Conservation (phyloP, 2,888 invertebrate genomes). For the Acanthosoma haemorrhoidale region DNA sequence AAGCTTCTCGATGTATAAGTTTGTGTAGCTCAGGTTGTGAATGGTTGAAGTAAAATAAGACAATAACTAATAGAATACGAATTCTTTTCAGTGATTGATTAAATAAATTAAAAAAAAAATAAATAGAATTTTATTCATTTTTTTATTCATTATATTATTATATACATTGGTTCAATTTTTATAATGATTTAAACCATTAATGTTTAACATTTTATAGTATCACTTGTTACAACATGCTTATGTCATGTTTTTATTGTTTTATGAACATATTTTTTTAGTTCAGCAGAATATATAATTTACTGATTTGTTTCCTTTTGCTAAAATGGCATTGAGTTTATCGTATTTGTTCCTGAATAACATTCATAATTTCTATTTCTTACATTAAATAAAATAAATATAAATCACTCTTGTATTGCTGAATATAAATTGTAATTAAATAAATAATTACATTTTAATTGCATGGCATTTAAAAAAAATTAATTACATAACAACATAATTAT, state of each 20-base stretch:
- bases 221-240: neutral
- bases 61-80: too few species aligned
- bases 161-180: neutral
- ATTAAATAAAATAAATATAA: slow-evolving; percentile 27
- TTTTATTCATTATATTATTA: neutral
- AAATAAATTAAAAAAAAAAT: neutral
- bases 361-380: slow-evolving; percentile 11
- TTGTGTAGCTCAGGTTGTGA: too few species aligned
- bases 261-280: neutral
- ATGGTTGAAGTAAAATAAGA: too few species aligned
- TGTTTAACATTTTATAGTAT: neutral
- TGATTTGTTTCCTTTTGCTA: neutral
- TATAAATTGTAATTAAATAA: neutral
- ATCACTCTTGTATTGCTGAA: slow-evolving; percentile 1
- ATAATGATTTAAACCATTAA: neutral
- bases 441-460: slow-evolving; percentile 28
- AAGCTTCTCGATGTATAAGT: too few species aligned
- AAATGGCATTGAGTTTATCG: neutral
- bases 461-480: slow-evolving; percentile 19
- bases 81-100: too few species aligned
- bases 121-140: neutral
- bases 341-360: neutral
- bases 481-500: slow-evolving; percentile 3
- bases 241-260: neutral
- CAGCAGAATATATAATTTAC: neutral